Base-by-base conservation (phyloP, 2,797 vertebrate species). In the Sebastolobus altivelis region DNA sequence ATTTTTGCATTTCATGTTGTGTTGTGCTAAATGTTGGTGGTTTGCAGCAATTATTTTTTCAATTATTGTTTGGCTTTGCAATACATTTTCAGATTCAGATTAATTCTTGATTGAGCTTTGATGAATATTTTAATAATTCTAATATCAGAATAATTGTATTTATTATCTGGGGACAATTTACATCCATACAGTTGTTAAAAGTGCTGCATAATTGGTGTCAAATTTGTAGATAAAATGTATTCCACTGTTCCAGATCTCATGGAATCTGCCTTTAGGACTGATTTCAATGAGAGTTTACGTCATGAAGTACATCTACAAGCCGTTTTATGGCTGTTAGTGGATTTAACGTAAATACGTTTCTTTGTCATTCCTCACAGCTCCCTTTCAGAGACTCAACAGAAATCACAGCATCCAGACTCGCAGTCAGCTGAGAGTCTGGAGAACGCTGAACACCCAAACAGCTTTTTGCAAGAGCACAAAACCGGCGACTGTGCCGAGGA, bases 401-500 rank as follows among this genome's bases (percentile, higher is more conserved):
- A 77, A 74, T 58, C 89, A 0, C 83, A 84, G 66, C 62, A 70
- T 25, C 27, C 18, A 6, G 81, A 81, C 10, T 37, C 68, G 5
- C 66, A 71, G 25, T 66, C 75, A 6, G 6, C 31, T 1, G 82
- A 86, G 35, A 43, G 31, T 67, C 77, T 67, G 29, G 29, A 46
- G 25, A 54, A 79, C 62, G 46, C 69, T 16, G 95, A 96, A 75
- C 93, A 95, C 79, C 94, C 93, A 70, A 91, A 95, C 67, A 82
- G 65, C 29, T 96, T 94, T 89, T 93, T 95, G 0, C 95, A 97
- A 27, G 96, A 97, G 31, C 93, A 94, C 31, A 96, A 96, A 90
- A 96, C 94, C 6, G 96, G 96, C 16, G 96, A 97, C 79, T 96
- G 95, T 96, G 95, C 94, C 0, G 97, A 97, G 58, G 97, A 96